phyloP scores from a whole-genome alignment of 1,140 invertebrate genomes.

The Drosophila lini region DNA sequence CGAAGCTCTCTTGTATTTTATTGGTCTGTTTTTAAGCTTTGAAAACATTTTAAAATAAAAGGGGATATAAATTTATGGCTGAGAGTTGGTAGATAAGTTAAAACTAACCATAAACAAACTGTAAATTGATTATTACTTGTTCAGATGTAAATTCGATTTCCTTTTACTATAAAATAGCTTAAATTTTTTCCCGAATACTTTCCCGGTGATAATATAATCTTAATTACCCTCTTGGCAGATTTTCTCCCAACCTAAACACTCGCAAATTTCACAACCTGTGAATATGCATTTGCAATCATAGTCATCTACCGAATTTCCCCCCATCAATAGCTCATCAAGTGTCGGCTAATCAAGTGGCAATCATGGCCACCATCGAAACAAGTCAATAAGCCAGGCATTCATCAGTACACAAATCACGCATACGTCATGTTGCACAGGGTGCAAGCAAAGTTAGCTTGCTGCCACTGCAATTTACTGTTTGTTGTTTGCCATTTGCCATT shows the following conservation, averaged over 20 bases:
- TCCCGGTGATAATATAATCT: background rate
- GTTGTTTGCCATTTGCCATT: conserved; percentile 46
- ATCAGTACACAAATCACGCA: conserved; percentile 47
- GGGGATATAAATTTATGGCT: background rate
- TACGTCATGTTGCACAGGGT: conserved; percentile 40
- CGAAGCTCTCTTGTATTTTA: background rate
- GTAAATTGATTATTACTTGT: background rate
- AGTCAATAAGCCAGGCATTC: conserved; percentile 42
- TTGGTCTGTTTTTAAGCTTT: background rate
- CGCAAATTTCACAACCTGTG: background rate
- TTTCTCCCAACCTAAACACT: conserved; percentile 7
- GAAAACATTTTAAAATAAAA: background rate
- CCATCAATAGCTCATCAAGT: conserved; percentile 36
- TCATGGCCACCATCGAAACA: conserved; percentile 36
- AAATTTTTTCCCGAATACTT: background rate
- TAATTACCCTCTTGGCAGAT: background rate
- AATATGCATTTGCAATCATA: background rate
- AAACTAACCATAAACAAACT: background rate
- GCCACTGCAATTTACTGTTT: conserved; percentile 52
- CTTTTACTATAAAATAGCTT: background rate
- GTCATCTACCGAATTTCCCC: conserved; percentile 8
- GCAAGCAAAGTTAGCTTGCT: conserved; percentile 33
- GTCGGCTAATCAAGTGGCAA: conserved; percentile 42
- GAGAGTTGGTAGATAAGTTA: background rate
- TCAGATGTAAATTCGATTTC: background rate